Evolutionary conservation across 2,888 invertebrate species (phyloP).

Genomic region (Meghimatium bilineatum): DNA sequence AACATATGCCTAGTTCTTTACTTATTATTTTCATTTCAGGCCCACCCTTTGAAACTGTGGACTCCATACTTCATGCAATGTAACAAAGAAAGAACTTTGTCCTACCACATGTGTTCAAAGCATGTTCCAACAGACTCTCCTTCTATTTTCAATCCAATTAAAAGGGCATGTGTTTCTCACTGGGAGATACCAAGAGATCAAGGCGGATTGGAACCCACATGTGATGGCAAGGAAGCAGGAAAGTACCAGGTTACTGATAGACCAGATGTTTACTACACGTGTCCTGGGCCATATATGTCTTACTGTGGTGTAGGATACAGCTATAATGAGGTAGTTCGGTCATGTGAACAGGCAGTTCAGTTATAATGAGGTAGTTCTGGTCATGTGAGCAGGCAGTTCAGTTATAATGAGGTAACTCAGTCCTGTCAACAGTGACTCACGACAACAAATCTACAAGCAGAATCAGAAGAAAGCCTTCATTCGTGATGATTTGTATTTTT

Average conservation of each 20-base stretch:
- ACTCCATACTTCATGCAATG: conserved; percentile 16
- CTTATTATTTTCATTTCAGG: conserved; percentile 5
- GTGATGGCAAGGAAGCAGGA: conserved; percentile 4
- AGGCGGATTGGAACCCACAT: conserved; percentile 9
- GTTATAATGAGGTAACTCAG: background rate
- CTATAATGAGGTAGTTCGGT: background rate
- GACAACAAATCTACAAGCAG: too few relatives aligned
- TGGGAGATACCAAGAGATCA: conserved; percentile 24
- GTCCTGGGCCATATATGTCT: background rate
- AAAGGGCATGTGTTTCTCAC: conserved; percentile 11
- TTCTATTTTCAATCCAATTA: conserved; percentile 16
- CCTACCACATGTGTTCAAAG: background rate
- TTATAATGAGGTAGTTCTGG: background rate
- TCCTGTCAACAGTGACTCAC: background rate
- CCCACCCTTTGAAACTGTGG: conserved; percentile 18
- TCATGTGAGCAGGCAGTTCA: background rate
- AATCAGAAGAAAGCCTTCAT: too few relatives aligned
- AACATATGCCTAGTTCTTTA: too few relatives aligned
- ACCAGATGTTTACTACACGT: background rate
- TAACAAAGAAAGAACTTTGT: background rate
- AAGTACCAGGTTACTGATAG: background rate
- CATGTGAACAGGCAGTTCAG: background rate
- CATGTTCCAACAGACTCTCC: background rate
- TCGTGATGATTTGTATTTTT: too few relatives aligned
- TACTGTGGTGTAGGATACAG: background rate